Evolutionary conservation across 2,797 vertebrate genomes (phyloP).

Genomic region (Percopsis omiscomaycus): DNA sequence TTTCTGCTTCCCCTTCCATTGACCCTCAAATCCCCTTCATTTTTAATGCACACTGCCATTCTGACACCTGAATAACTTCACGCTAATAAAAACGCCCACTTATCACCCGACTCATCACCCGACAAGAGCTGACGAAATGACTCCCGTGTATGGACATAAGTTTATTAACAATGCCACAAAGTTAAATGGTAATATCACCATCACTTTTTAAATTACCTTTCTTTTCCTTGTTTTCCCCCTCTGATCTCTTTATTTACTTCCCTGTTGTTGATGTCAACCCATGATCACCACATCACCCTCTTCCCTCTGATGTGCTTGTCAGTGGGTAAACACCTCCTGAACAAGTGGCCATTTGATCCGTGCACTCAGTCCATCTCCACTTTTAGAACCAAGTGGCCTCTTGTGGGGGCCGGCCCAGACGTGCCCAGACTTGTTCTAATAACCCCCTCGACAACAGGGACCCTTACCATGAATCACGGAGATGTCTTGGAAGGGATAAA

Average conservation of each 20-base stretch:
- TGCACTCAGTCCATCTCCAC: constrained; percentile 50
- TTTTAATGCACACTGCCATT: constrained; percentile 8
- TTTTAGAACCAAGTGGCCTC: constrained; percentile 69
- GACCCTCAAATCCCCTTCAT: neutral
- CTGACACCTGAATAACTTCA: neutral
- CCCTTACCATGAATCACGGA: constrained; percentile 55
- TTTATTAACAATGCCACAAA: too few relatives aligned
- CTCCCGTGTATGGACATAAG: too few relatives aligned
- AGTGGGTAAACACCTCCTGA: constrained; percentile 68
- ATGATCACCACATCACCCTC: constrained; percentile 52
- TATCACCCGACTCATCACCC: neutral
- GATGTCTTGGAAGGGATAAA: constrained; percentile 56
- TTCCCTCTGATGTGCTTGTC: constrained; percentile 59
- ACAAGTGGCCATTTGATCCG: constrained; percentile 70
- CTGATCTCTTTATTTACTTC: constrained; percentile 13
- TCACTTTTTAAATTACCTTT: neutral
- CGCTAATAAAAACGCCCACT: neutral
- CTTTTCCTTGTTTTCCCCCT: neutral
- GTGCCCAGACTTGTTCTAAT: constrained; percentile 68
- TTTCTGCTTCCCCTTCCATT: constrained; percentile 4
- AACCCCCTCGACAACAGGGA: constrained; percentile 40
- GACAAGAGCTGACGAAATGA: too few relatives aligned
- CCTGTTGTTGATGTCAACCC: constrained; percentile 45
- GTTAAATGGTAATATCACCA: neutral
- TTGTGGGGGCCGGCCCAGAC: constrained; percentile 63